Conservation (phyloP, 2,113 vertebrate genomes). For the Dolichotis patagonum region DNA sequence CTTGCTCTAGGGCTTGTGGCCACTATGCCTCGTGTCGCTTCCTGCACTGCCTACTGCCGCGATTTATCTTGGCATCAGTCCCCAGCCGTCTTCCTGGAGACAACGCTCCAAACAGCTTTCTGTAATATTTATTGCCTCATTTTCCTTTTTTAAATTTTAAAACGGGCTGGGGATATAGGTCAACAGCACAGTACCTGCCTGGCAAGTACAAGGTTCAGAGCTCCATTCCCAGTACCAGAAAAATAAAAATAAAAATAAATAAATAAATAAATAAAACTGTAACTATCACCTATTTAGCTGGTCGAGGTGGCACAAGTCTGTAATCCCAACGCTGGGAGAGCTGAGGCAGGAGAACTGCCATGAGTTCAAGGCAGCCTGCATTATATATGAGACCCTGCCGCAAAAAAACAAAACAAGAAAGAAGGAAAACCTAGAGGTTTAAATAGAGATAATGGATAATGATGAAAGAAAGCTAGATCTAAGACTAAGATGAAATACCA, state of each 20-base stretch:
- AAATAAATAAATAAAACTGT: not conserved
- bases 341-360: no score
- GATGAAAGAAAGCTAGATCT: not conserved
- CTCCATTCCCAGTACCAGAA: no score
- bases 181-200: no score
- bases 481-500: not conserved
- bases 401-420: not conserved
- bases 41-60: not conserved
- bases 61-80: not conserved
- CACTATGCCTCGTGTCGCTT: not conserved
- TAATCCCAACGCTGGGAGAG: not conserved
- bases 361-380: not conserved
- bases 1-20: not conserved
- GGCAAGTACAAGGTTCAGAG: no score
- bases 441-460: constrained; percentile 7
- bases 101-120: not conserved
- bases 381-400: not conserved
- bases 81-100: not conserved
- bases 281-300: not conserved
- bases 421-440: not conserved
- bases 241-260: no score
- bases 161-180: no score
- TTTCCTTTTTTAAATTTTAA: not conserved
- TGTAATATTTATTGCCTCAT: not conserved
- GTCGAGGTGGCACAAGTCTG: not conserved